phyloP scores from a whole-genome alignment of 2,797 vertebrate species.

The Hydrolagus colliei region DNA sequence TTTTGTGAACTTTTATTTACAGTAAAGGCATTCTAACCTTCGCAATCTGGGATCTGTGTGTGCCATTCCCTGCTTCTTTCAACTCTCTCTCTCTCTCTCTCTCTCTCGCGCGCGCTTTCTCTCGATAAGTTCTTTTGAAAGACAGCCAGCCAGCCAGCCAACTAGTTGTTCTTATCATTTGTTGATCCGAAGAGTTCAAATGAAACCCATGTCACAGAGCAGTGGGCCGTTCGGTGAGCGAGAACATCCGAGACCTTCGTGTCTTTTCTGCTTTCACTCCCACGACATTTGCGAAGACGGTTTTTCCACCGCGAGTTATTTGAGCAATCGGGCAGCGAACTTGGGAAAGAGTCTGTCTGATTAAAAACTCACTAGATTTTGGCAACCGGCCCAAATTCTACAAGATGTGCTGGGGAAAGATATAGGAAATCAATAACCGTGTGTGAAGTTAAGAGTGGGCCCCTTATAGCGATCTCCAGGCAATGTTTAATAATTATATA shows the following conservation, averaged over 20 bases:
- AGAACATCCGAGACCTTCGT: not conserved
- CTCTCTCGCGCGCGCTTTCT: not conserved
- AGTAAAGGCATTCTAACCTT: constrained; percentile 19
- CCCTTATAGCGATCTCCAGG: too few species aligned
- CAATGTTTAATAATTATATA: too few species aligned
- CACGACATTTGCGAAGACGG: not conserved
- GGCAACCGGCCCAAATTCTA: too few species aligned
- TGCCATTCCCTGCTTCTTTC: not conserved
- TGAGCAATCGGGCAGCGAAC: too few species aligned
- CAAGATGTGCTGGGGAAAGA: too few species aligned
- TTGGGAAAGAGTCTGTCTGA: too few species aligned
- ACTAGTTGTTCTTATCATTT: not conserved
- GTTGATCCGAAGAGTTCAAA: constrained; percentile 18
- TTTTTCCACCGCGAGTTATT: too few species aligned
- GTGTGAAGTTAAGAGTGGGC: too few species aligned
- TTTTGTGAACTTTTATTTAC: constrained; percentile 19
- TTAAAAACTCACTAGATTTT: too few species aligned
- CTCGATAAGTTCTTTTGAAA: constrained; percentile 4
- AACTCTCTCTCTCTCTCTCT: not conserved
- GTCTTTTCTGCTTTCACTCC: not conserved
- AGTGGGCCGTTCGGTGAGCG: not conserved
- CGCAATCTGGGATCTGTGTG: not conserved
- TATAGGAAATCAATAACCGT: too few species aligned
- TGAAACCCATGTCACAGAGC: too few species aligned
- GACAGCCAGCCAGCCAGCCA: not conserved